Percentiles rank a stretch among this genome's conserved stretches.
These are phyloP conservation scores for Tragelaphus scriptus DNA, from an alignment of 2,113 vertebrate species.

Conservation along the genomic window DNA sequence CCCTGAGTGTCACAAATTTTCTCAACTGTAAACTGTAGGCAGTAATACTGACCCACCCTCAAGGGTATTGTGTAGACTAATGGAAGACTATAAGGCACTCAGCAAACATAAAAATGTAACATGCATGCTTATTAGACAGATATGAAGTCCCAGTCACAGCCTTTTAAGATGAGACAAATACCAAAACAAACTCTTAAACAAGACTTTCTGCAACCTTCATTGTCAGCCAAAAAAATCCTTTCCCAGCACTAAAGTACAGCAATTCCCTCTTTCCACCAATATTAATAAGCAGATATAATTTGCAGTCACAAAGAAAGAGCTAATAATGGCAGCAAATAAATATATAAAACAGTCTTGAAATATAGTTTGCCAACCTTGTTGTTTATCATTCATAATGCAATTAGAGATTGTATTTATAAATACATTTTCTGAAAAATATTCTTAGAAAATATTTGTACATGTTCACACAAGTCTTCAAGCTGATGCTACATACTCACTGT, in stretches of 20 bases:
- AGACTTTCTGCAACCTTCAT: background rate
- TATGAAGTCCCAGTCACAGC: constrained; percentile 37
- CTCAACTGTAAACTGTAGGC: constrained; percentile 52
- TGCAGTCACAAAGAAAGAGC: background rate
- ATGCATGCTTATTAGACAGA: constrained; percentile 51
- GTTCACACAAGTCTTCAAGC: constrained; percentile 9
- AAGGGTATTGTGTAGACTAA: constrained; percentile 34
- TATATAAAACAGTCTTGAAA: constrained; percentile 4
- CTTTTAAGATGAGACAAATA: constrained; percentile 53
- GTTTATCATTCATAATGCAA: constrained; percentile 3
- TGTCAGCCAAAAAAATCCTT: constrained; percentile 29
- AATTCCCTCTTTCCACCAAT: background rate
- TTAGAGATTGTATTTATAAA: constrained; percentile 26
- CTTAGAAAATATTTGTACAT: background rate
- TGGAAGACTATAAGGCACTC: constrained; percentile 21
- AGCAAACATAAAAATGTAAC: constrained; percentile 42
- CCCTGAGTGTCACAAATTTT: constrained; percentile 54
- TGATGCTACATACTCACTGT: background rate
- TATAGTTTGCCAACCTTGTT: background rate
- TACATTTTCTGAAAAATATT: constrained; percentile 33
- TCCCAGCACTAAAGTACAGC: background rate
- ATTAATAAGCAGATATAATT: background rate
- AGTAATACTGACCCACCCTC: constrained; percentile 37
- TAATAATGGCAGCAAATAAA: background rate
- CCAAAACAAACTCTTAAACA: constrained; percentile 35